A percentile compares a stretch with the other conserved stretches of the same genome.
Evolutionary conservation across 2,113 vertebrate species (phyloP).

Genomic region (Pachycephala philippinensis): DNA sequence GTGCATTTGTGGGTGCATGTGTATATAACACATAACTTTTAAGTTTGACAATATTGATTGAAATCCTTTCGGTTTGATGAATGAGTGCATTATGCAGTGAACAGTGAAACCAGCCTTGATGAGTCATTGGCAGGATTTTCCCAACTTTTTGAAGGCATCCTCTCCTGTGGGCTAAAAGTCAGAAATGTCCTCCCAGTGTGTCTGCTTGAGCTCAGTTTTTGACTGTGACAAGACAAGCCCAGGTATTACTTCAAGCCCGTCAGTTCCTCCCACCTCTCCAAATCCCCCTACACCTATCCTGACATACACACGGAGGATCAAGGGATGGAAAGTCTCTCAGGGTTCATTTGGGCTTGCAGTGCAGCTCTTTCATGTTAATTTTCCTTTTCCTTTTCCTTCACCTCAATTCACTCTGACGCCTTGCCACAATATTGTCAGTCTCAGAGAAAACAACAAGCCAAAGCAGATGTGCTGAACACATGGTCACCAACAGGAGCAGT

Average conservation of each 20-base stretch:
- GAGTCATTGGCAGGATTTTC: constrained; percentile 24
- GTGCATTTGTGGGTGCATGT: background rate
- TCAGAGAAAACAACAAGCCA: constrained; percentile 60
- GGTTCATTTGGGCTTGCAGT: background rate
- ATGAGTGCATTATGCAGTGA: background rate
- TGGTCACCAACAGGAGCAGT: constrained; percentile 60
- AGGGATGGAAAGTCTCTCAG: background rate
- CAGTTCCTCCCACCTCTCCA: background rate
- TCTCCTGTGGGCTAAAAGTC: background rate
- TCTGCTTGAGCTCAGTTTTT: background rate
- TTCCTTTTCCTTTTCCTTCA: constrained; percentile 29
- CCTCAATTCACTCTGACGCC: constrained; percentile 47
- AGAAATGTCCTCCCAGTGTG: background rate
- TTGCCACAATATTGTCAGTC: constrained; percentile 65
- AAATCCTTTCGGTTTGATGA: constrained; percentile 15
- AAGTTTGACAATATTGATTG: background rate
- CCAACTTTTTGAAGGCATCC: constrained; percentile 10
- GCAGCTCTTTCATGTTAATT: constrained; percentile 40
- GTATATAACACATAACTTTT: background rate
- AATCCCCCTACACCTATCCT: background rate
- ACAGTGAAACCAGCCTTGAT: background rate
- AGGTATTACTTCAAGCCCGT: constrained; percentile 9
- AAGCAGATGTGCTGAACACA: constrained; percentile 69
- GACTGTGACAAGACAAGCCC: constrained; percentile 15
- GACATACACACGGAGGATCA: background rate